phyloP scores from a whole-genome alignment of 2,888 invertebrate species.

The Bellardia bayeri region DNA sequence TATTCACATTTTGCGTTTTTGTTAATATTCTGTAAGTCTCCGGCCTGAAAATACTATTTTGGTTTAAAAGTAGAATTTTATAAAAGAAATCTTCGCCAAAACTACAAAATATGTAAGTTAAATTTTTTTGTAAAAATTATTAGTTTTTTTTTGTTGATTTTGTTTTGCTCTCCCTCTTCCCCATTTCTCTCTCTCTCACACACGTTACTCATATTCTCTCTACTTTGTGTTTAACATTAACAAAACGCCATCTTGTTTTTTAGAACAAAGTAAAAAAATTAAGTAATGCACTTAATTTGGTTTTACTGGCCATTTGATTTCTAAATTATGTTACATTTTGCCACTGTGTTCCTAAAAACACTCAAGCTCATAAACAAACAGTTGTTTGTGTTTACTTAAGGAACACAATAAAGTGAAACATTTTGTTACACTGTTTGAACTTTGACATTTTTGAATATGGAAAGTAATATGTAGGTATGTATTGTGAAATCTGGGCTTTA shows the following conservation, averaged over 20 bases:
- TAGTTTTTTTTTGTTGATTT: constrained; percentile 34
- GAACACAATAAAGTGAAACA: constrained; percentile 18
- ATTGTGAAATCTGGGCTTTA: constrained; percentile 22
- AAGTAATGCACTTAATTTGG: constrained; percentile 28
- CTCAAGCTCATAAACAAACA: not conserved
- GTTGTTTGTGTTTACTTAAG: constrained; percentile 16
- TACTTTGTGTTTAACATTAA: constrained; percentile 17
- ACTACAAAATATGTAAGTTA: constrained; percentile 55
- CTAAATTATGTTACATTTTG: constrained; percentile 45
- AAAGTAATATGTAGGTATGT: not conserved
- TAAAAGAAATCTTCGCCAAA: constrained; percentile 10
- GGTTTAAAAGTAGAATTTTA: constrained; percentile 21
- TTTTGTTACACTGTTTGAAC: not conserved
- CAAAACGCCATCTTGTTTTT: constrained; percentile 65
- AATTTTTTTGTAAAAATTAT: constrained; percentile 26
- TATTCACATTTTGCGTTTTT: constrained; percentile 54
- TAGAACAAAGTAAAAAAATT: constrained; percentile 19
- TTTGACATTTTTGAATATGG: not conserved
- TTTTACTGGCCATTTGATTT: constrained; percentile 34
- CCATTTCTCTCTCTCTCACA: constrained; percentile 8
- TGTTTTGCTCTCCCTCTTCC: constrained; percentile 36
- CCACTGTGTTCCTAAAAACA: not conserved
- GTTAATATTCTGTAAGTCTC: constrained; percentile 31
- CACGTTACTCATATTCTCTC: constrained; percentile 3
- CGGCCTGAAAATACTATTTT: constrained; percentile 39